phyloP scores from a whole-genome alignment of 2,113 vertebrate genomes.

The Leucopsar rothschildi region DNA sequence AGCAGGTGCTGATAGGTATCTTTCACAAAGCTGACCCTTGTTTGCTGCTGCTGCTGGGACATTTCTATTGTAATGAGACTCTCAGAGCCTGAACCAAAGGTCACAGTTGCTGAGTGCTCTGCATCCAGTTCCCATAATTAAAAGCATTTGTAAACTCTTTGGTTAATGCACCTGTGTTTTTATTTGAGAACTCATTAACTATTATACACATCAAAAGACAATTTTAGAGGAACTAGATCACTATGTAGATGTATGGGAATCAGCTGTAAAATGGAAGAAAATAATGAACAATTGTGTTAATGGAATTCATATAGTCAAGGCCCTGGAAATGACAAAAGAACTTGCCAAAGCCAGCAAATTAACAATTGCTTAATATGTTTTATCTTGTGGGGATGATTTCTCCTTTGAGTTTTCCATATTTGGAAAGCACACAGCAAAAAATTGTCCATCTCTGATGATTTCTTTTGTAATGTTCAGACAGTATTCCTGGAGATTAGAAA shows the following conservation, averaged over 20 bases:
- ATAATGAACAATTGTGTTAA: not conserved
- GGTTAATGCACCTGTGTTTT: conserved; percentile 31
- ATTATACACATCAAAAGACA: not conserved
- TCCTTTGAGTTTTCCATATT: not conserved
- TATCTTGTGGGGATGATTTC: not conserved
- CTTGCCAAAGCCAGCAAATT: not conserved
- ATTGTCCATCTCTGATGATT: conserved; percentile 13
- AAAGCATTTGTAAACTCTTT: not conserved
- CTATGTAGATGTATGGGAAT: not conserved
- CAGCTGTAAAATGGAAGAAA: conserved; percentile 1
- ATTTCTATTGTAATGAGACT: not conserved
- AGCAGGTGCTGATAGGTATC: not conserved
- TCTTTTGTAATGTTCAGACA: conserved; percentile 28
- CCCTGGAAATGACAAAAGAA: not conserved
- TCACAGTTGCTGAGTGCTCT: not conserved
- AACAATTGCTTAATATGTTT: not conserved
- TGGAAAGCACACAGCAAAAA: not conserved
- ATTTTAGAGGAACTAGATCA: not conserved
- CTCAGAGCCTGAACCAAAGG: not conserved
- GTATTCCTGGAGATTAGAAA: conserved; percentile 43
- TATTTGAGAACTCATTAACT: conserved; percentile 43
- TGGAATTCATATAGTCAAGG: not conserved
- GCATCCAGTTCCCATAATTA: not conserved
- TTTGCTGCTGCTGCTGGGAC: not conserved
- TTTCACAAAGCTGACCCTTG: conserved; percentile 13